phyloP scores from a whole-genome alignment of 1,140 invertebrate species.

The Trigoniulus corallinus region DNA sequence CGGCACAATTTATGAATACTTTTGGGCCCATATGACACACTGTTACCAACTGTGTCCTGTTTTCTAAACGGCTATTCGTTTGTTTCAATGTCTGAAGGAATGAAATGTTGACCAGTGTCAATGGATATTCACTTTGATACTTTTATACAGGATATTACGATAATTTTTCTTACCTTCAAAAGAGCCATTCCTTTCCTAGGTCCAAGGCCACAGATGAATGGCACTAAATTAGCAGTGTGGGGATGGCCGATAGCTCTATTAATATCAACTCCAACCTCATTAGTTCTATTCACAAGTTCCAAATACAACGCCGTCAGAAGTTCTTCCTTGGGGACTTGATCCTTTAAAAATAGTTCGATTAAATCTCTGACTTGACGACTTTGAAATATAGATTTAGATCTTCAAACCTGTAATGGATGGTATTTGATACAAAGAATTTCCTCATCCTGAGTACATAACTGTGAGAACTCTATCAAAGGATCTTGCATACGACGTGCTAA shows the following conservation, averaged over 20 bases:
- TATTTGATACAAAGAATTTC: constrained; percentile 89
- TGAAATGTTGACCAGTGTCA: constrained; percentile 2
- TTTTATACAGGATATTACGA: not conserved
- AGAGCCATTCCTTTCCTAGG: constrained; percentile 83
- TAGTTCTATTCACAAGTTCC: constrained; percentile 84
- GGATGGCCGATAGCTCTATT: constrained; percentile 78
- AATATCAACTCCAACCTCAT: constrained; percentile 97
- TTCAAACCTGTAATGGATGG: constrained; percentile 55
- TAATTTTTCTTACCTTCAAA: constrained; percentile 38
- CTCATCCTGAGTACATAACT: constrained; percentile 85
- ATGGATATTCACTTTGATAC: not conserved
- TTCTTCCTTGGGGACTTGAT: constrained; percentile 68
- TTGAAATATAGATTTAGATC: constrained; percentile 1
- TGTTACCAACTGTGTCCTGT: constrained; percentile 86
- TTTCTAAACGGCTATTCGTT: constrained; percentile 81
- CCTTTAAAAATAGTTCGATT: constrained; percentile 32
- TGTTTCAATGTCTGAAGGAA: constrained; percentile 57
- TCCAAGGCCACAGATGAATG: constrained; percentile 95
- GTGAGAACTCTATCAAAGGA: constrained; percentile 88
- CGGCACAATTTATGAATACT: constrained; percentile 97
- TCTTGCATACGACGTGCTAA: constrained; percentile 83
- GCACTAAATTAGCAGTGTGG: constrained; percentile 75
- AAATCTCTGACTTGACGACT: not conserved
- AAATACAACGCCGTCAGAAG: constrained; percentile 64
- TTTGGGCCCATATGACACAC: constrained; percentile 93